phyloP scores from a whole-genome alignment of 2,797 vertebrate genomes.

The Amazona finschi region DNA sequence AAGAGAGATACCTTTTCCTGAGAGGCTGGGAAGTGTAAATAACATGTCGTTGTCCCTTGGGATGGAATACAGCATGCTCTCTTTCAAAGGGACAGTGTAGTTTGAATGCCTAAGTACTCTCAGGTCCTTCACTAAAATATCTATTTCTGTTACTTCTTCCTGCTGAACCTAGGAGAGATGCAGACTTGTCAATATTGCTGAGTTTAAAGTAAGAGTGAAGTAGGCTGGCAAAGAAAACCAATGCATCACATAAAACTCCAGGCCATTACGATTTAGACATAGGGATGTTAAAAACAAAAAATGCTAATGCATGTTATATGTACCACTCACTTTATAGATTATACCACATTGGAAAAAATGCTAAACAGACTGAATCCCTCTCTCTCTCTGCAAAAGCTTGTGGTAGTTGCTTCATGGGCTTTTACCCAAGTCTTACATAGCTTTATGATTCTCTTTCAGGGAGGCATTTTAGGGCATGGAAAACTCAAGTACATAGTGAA shows the following conservation, averaged over 20 bases:
- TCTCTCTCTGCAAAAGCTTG: background rate
- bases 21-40: constrained; percentile 82
- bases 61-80: constrained; percentile 88
- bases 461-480: background rate
- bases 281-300: background rate
- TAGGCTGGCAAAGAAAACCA: background rate
- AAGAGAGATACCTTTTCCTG: constrained; percentile 80
- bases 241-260: background rate
- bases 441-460: background rate
- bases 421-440: background rate
- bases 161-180: constrained; percentile 84
- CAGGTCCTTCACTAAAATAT: constrained; percentile 86
- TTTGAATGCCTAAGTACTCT: constrained; percentile 84
- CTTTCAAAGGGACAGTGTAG: constrained; percentile 84
- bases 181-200: background rate
- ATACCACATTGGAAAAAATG: background rate
- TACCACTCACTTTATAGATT: background rate
- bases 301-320: too few species aligned
- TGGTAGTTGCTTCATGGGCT: background rate
- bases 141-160: constrained; percentile 88
- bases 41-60: constrained; percentile 84
- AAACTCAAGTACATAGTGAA: background rate
- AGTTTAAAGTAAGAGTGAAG: background rate
- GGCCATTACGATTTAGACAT: background rate
- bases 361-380: background rate